Percentiles rank a stretch among this genome's conserved stretches.
phyloP scores from a whole-genome alignment of 2,888 invertebrate genomes.

The Ormyrus labotus region DNA sequence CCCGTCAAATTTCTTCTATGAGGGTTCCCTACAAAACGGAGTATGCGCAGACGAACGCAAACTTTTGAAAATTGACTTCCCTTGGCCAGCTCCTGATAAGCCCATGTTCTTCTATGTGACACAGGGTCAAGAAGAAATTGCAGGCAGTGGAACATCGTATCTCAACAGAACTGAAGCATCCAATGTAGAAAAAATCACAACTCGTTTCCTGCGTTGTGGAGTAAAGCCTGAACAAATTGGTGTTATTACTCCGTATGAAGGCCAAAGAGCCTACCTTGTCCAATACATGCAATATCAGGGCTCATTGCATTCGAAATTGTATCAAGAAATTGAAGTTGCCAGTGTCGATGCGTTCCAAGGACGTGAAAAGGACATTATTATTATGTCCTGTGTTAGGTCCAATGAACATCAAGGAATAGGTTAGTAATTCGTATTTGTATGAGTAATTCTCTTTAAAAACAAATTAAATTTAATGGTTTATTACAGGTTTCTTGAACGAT shows the following conservation, averaged over 20 bases:
- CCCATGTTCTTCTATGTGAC: slow-evolving; percentile 99
- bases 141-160: slow-evolving; percentile 98
- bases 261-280: slow-evolving; percentile 96
- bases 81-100: slow-evolving; percentile 97
- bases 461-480: not conserved
- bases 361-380: slow-evolving; percentile 98
- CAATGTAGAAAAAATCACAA: slow-evolving; percentile 98
- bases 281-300: slow-evolving; percentile 99
- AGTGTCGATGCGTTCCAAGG: slow-evolving; percentile 99
- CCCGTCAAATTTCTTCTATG: slow-evolving; percentile 99
- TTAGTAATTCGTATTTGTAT: slow-evolving; percentile 23
- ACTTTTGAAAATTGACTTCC: slow-evolving; percentile 93
- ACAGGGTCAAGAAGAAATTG: slow-evolving; percentile 98
- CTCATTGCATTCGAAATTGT: slow-evolving; percentile 95
- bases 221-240: slow-evolving; percentile 99
- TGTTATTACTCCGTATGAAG: slow-evolving; percentile 99
- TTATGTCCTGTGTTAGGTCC: slow-evolving; percentile 98
- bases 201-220: slow-evolving; percentile 94
- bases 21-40: slow-evolving; percentile 98
- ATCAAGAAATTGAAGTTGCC: slow-evolving; percentile 99
- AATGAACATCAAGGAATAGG: slow-evolving; percentile 99
- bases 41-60: slow-evolving; percentile 97
- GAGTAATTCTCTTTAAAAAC: not conserved
- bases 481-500: slow-evolving; percentile 89
- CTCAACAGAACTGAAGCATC: slow-evolving; percentile 98